Percentiles rank a stretch among this genome's conserved stretches.
phyloP scores from a whole-genome alignment of 2,113 vertebrate genomes.

The Candoia aspera region DNA sequence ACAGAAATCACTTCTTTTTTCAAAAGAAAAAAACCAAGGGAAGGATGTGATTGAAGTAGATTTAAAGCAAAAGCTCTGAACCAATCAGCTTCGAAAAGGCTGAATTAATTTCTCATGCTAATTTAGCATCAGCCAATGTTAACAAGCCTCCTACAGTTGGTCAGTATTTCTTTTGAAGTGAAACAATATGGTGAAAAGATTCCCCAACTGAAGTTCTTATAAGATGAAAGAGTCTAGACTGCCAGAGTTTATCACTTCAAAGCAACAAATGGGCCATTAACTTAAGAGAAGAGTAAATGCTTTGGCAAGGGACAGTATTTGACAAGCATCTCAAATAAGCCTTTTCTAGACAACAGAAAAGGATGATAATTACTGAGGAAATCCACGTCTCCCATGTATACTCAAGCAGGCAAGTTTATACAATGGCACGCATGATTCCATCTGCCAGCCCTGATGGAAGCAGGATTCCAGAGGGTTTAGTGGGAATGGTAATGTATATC shows the following conservation, averaged over 20 bases:
- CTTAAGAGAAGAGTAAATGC: not conserved
- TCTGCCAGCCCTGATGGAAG: not conserved
- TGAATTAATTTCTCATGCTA: slow-evolving; percentile 1
- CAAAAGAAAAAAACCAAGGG: not conserved
- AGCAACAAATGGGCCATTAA: slow-evolving; percentile 19
- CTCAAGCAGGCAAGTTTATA: not conserved
- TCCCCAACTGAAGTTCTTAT: slow-evolving; percentile 16
- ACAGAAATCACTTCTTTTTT: not conserved
- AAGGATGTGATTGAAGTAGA: not conserved
- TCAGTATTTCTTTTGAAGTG: slow-evolving; percentile 3
- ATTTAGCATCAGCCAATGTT: slow-evolving; percentile 5
- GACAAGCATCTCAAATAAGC: slow-evolving; percentile 12
- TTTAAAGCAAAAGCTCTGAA: not conserved
- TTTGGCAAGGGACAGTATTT: slow-evolving; percentile 9
- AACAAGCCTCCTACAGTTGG: not conserved
- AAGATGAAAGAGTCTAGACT: slow-evolving; percentile 13
- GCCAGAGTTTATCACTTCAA: slow-evolving; percentile 28
- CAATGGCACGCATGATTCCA: not conserved
- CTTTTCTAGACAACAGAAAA: slow-evolving; percentile 5
- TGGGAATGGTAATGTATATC: not conserved
- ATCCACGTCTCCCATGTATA: not conserved
- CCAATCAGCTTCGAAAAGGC: slow-evolving; percentile 13
- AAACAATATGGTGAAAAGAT: slow-evolving; percentile 15
- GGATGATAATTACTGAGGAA: slow-evolving; percentile 25
- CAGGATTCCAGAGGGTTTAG: not conserved